Evolutionary conservation across 30 jellyfish, hydroid and myxozoan genomes (phyloP), one percentile per base, ranked within the genome.

Genomic region (Turritopsis dohrnii): DNA sequence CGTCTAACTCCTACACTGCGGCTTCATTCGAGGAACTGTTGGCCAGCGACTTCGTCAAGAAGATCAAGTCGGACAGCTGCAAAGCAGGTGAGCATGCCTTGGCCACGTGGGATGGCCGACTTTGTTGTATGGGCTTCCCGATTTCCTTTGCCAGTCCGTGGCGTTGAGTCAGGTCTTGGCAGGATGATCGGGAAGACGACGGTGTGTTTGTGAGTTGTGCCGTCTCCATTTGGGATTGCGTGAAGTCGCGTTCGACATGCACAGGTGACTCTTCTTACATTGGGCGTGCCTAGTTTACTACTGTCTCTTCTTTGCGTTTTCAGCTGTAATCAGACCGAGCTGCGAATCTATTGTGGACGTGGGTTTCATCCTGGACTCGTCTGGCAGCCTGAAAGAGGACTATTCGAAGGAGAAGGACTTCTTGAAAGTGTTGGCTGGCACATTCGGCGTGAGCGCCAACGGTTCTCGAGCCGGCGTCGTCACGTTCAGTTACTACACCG

Each of bases 381-480:
- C 97, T 5, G 95, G 95, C 29, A 90, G 97, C 73, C 79, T 90
- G 75, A 52, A 87, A 25, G 21, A 86, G 24, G 90, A 83, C 22
- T 90, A 90, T 71, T 80, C 84, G 52, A 90, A 90, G 81, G 97
- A 90, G 89, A 90, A 90, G 85, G 89, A 77, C 84, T 90, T 90
- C 75, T 91, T 90, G 65, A 90, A 90, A 65, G 41, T 24, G 29
- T 76, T 90, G 73, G 95, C 97, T 23, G 88, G 83, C 71, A 52
- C 83, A 27, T 86, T 90, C 52, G 90, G 76, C 26, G 65, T 90
- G 20, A 81, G 91, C 65, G 80, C 30, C 25, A 30, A 77, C 54
- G 97, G 97, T 16, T 80, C 93, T 81, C 83, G 97, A 41, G 97
- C 90, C 1, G 97, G 97, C 25, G 89, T 90, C 18, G 75, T 90